Conservation (phyloP, 2,888 invertebrate species). For the Lithodes maja region DNA sequence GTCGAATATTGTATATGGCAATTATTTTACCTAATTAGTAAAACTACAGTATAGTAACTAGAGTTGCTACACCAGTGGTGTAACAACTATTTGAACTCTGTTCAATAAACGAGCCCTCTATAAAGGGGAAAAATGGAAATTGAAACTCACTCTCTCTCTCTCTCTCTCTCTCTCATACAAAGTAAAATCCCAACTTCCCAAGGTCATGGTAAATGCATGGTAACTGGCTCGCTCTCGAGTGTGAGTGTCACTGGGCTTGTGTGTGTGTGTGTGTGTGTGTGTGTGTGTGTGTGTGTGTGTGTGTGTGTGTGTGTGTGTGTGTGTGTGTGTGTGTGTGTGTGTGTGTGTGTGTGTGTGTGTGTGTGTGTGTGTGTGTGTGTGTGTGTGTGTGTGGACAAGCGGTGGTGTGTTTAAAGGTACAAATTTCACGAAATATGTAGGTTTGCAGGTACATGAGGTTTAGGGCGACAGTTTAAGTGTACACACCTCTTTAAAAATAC, state of each 20-base stretch:
- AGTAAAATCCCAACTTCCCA: background rate
- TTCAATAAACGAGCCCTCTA: background rate
- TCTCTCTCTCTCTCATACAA: background rate
- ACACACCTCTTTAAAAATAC: too few species aligned
- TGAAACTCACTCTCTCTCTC: background rate
- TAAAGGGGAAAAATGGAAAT: too few species aligned
- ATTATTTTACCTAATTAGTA: too few species aligned
- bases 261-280: slow-evolving; percentile 25
- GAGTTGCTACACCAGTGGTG: background rate
- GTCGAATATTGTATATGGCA: too few species aligned
- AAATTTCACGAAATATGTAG: background rate
- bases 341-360: slow-evolving; percentile 29
- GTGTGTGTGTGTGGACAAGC: slow-evolving; percentile 4
- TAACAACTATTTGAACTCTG: background rate
- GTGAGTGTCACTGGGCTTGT: background rate
- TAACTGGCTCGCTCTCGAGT: background rate
- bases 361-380: slow-evolving; percentile 29
- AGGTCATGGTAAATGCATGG: background rate
- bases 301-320: slow-evolving; percentile 24
- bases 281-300: slow-evolving; percentile 25
- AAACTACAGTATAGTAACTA: too few species aligned
- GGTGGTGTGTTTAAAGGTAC: background rate
- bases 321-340: slow-evolving; percentile 29
- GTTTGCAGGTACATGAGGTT: too few species aligned
- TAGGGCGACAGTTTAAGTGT: too few species aligned